phyloP scores from a whole-genome alignment of 2,888 invertebrate genomes.

The Drosophila suboccidentalis region DNA sequence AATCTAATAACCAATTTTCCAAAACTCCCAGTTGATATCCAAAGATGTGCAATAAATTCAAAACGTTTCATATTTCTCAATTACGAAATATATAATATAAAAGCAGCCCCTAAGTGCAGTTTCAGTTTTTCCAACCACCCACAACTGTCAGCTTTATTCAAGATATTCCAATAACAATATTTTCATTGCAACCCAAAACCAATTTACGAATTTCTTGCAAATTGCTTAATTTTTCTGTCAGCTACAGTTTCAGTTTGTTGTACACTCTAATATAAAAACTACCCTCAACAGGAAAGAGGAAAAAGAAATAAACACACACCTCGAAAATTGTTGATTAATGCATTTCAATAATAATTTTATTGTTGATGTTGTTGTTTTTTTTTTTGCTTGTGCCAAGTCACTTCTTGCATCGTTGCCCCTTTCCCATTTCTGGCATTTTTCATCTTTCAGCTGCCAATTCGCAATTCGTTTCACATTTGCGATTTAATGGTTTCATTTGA shows the following conservation, averaged over 20 bases:
- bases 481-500: constrained; percentile 77
- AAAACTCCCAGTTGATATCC: not conserved
- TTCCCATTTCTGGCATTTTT: constrained; percentile 22
- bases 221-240: constrained; percentile 48
- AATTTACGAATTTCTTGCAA: constrained; percentile 33
- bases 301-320: constrained; percentile 14
- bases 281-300: constrained; percentile 9
- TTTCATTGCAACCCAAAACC: constrained; percentile 43
- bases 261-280: constrained; percentile 22
- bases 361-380: constrained; percentile 11
- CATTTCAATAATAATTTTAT: constrained; percentile 50
- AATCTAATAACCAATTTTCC: not conserved
- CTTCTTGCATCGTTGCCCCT: constrained; percentile 13
- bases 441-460: constrained; percentile 48
- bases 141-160: constrained; percentile 2
- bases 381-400: constrained; percentile 11
- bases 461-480: constrained; percentile 78
- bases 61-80: constrained; percentile 28
- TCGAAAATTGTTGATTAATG: constrained; percentile 65
- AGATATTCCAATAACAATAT: constrained; percentile 7
- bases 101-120: constrained; percentile 52
- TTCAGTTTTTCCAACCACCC: constrained; percentile 34
- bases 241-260: constrained; percentile 4
- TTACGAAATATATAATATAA: constrained; percentile 15
- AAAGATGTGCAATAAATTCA: not conserved